Percentiles rank a stretch among this genome's conserved stretches.
Evolutionary conservation across 2,113 vertebrate species (phyloP).

Genomic region (Synchiropus splendidus): DNA sequence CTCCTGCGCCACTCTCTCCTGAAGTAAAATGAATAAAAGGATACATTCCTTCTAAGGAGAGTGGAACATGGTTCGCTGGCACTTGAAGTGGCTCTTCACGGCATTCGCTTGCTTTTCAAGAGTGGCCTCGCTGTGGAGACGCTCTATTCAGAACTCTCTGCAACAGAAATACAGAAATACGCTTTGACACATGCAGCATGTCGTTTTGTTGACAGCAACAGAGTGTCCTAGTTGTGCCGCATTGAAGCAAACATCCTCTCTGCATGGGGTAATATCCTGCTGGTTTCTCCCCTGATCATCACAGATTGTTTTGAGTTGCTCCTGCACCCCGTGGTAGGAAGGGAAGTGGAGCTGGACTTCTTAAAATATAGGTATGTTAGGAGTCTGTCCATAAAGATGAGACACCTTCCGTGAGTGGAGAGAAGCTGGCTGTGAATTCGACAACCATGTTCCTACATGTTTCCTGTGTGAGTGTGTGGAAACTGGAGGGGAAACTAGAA

Average conservation of each 20-base stretch:
- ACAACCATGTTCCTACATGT: constrained; percentile 27
- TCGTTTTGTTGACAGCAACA: constrained; percentile 34
- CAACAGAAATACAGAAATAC: constrained; percentile 33
- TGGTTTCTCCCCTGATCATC: constrained; percentile 4
- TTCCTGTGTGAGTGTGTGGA: constrained; percentile 11
- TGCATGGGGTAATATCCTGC: constrained; percentile 14
- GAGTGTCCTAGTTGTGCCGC: constrained; percentile 12
- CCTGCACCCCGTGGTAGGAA: background rate
- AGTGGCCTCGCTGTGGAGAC: constrained; percentile 44
- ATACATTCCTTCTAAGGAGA: constrained; percentile 42
- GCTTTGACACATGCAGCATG: too few relatives aligned
- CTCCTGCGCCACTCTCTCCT: constrained; percentile 8
- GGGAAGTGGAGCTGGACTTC: background rate
- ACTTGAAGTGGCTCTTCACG: constrained; percentile 39
- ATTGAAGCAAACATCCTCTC: constrained; percentile 48
- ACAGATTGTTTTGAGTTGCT: constrained; percentile 16
- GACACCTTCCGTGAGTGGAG: constrained; percentile 1
- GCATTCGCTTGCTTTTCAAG: constrained; percentile 48
- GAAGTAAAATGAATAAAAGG: constrained; percentile 25
- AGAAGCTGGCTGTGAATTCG: constrained; percentile 19
- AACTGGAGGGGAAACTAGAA: background rate
- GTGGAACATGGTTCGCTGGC: constrained; percentile 49
- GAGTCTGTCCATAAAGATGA: constrained; percentile 2
- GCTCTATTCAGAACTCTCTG: constrained; percentile 23
- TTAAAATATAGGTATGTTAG: constrained; percentile 11